Base-by-base conservation (phyloP, 2,797 vertebrate species). In the Gobio occitaniae region DNA sequence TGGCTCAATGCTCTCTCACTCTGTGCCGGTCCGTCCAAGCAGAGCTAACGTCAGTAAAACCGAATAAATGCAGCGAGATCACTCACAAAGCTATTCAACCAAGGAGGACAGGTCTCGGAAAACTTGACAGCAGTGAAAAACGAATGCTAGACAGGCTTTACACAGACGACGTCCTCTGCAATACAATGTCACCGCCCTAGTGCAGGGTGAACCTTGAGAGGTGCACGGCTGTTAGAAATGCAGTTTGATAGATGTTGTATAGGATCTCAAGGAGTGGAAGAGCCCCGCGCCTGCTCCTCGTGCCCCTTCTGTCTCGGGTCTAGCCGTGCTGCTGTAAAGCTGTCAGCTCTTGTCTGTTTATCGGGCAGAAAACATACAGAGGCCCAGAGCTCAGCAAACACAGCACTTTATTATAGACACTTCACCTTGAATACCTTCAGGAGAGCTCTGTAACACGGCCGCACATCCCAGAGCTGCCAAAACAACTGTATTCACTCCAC, bases 301-400 rank as follows among this genome's bases (percentile, higher is more conserved):
- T 56, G 44, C 66, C 56, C 83, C 65, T 56, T 80, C 68, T 82
- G 56, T 83, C 76, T 76, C 41, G 8, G 29, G 75, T 83, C 69
- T 70, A 72, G 56, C 48, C 13, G 6, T 10, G 48, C 68, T 56
- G 75, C 84, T 88, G 78, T 83, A 76, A 86, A 88, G 56, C 76
- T 88, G 84, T 86, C 84, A 86, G 61, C 44, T 88, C 86, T 41
- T 79, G 86, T 85, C 86, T 78, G 68, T 82, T 85, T 83, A 83
- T 69, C 80, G 32, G 80, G 59, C 68, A 83, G 86, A 77, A 85
- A 87, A 82, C 83, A 82, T 80, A 80, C 78, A n/a, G 66, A 80
- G 69, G 66, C 47, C 74, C 80, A 70, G 74, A 78, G 75, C 68
- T 83, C 80, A 86, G 80, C 44, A 74, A 82, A 70, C 59, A 78